These are phyloP conservation scores for Harpegnathos saltator DNA, from an alignment of 1,140 invertebrate species.

Conservation along the genomic window DNA sequence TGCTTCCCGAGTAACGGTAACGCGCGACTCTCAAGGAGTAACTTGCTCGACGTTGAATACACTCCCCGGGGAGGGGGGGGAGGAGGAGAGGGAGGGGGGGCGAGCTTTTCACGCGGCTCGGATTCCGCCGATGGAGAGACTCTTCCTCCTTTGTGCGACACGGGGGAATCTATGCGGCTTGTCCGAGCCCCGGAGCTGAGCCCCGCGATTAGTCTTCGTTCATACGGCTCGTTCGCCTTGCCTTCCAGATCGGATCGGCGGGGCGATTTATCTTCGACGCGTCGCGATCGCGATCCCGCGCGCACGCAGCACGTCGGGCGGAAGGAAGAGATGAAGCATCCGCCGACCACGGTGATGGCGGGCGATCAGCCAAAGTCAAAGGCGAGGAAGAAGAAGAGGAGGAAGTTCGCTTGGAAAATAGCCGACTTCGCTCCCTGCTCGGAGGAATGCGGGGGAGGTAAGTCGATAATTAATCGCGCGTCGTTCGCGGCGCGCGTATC, in stretches of 20 bases:
- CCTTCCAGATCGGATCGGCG: slow-evolving; percentile 60
- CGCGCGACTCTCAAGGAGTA: too few relatives aligned
- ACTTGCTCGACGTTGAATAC: too few relatives aligned
- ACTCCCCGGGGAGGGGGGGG: too few relatives aligned
- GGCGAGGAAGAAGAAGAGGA: slow-evolving; percentile 83
- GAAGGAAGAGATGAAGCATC: slow-evolving; percentile 75
- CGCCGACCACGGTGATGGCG: slow-evolving; percentile 84
- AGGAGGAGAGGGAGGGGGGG: too few relatives aligned
- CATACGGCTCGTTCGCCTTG: slow-evolving; percentile 12
- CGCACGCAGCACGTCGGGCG: slow-evolving; percentile 40
- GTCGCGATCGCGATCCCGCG: slow-evolving; percentile 27
- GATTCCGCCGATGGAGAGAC: slow-evolving; percentile 24
- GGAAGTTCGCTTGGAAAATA: slow-evolving; percentile 93
- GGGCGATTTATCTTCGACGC: slow-evolving; percentile 49
- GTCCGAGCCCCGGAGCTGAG: background rate
- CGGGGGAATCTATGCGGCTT: slow-evolving; percentile 5
- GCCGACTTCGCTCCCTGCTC: slow-evolving; percentile 92
- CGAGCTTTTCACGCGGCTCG: background rate
- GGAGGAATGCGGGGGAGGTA: slow-evolving; percentile 93
- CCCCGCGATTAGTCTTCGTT: slow-evolving; percentile 39
- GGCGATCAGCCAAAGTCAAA: slow-evolving; percentile 83
- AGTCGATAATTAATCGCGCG: slow-evolving; percentile 59
- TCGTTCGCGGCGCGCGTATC: background rate
- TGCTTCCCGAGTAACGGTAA: too few relatives aligned
- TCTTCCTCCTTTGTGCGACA: slow-evolving; percentile 16